Percentiles rank a stretch among this genome's conserved stretches.
Conservation (phyloP, 2,113 vertebrate genomes). For the Ctenomys sociabilis region DNA sequence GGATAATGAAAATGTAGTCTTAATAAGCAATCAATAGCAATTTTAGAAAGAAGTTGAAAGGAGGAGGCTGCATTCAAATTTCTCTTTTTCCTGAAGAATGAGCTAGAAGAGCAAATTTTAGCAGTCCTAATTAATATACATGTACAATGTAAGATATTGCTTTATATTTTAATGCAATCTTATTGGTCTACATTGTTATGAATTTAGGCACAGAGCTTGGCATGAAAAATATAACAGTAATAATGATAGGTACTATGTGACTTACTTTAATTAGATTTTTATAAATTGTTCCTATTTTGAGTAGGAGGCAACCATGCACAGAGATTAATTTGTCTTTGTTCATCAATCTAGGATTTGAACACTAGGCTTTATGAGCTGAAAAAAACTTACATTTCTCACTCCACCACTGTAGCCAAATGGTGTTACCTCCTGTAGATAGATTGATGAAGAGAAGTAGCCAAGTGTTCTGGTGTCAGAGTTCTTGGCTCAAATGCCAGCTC, state of each 20-base stretch:
- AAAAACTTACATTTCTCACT: neutral
- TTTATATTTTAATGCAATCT: conserved; percentile 31
- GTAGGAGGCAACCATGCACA: neutral
- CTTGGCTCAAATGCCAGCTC: neutral
- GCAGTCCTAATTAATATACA: neutral
- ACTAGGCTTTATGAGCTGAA: neutral
- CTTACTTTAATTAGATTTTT: conserved; percentile 8
- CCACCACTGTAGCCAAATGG: neutral
- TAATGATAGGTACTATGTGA: neutral
- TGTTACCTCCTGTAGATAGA: neutral
- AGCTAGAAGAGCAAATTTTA: conserved; percentile 22
- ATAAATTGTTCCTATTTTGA: neutral
- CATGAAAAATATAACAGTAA: conserved; percentile 19
- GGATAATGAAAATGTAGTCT: conserved; percentile 39
- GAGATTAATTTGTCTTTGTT: neutral
- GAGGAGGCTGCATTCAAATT: neutral
- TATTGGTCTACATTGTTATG: neutral
- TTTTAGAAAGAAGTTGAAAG: conserved; percentile 41
- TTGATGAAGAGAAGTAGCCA: neutral
- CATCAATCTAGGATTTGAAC: neutral
- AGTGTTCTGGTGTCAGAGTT: neutral
- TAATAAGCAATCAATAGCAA: conserved; percentile 55
- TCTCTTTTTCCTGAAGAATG: conserved; percentile 54
- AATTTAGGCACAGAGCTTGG: neutral
- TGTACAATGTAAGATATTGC: neutral